Base-by-base conservation (phyloP, 1,140 invertebrate genomes). In the Bradysia coprophila region DNA sequence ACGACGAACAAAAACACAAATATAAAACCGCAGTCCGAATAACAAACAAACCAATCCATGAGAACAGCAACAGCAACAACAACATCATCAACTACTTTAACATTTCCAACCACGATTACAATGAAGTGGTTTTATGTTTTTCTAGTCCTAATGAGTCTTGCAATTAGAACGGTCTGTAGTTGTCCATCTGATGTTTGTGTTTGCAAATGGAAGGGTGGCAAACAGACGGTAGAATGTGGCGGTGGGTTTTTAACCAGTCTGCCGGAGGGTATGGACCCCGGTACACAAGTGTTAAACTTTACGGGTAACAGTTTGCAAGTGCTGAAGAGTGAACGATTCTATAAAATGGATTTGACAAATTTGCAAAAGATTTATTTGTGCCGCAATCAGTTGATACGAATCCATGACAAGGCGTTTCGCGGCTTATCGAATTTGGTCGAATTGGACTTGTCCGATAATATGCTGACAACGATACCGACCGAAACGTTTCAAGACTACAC, bases 131-230 rank as follows among this genome's bases (percentile, higher is more conserved):
- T 38, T 38, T 18, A 19, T 18, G 4, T 19, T 20, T n/a, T 18
- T 3, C 3, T 38, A 18, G 21, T 38, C 36, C 5, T 38, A 4
- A 3, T 38, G 18, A 38, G n/a, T 20, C 11, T 19, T 10, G n/a
- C 21, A 38, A 38, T 38, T 10, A 38, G 16, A 4, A 20, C 36
- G 11, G 36, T 38, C 9, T 38, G 11, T 38, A 18, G n/a, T n/a
- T 91, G 87, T 55, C 86, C 86, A 1, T 53, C 62, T 2, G 69
- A 71, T 32, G 62, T 68, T 22, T 92, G 88, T 59, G 66, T 72
- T 10, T 92, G 88, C 65, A 90, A 87, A 52, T 91, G 88, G 88
- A 91, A 89, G 58, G 76, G 79, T 52, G 88, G 87, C 2, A 92
- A 92, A 56, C 77, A 87, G 52, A 84, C 81, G 44, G 85, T 89